phyloP scores from a whole-genome alignment of 2,113 vertebrate genomes.

The Lipophrys pholis region DNA sequence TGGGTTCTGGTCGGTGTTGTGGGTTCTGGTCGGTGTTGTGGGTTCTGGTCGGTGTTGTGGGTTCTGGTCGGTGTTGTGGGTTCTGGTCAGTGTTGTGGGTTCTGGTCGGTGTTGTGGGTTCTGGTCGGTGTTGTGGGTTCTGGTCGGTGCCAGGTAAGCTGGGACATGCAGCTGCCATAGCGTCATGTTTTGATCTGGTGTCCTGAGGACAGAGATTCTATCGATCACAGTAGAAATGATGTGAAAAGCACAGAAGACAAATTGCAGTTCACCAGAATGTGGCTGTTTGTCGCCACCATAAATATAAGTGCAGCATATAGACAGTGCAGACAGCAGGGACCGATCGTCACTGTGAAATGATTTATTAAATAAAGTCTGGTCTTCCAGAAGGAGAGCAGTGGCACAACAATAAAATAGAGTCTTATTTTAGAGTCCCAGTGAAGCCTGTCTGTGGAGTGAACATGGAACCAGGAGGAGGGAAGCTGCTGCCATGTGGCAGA shows the following conservation, averaged over 20 bases:
- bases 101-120: too few species aligned
- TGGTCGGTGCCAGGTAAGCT: background rate
- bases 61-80: too few species aligned
- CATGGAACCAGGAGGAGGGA: constrained; percentile 57
- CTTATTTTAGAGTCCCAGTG: constrained; percentile 60
- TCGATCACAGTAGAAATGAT: constrained; percentile 19
- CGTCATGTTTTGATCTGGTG: constrained; percentile 32
- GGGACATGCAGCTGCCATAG: background rate
- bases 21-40: too few species aligned
- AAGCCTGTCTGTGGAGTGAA: constrained; percentile 60
- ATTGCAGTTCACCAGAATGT: constrained; percentile 25
- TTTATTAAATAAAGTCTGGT: constrained; percentile 61
- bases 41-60: too few species aligned
- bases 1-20: too few species aligned
- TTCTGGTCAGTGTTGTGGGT: too few species aligned
- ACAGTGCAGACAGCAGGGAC: constrained; percentile 52
- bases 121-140: too few species aligned
- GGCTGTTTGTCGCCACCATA: constrained; percentile 61
- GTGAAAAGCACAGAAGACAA: constrained; percentile 21
- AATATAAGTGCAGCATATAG: constrained; percentile 53
- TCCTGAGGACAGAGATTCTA: constrained; percentile 39
- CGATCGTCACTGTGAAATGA: constrained; percentile 58
- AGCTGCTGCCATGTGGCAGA: constrained; percentile 44
- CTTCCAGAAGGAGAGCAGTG: constrained; percentile 48
- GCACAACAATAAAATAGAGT: constrained; percentile 56